Percentiles rank a stretch among this genome's conserved stretches.
Conservation (phyloP, 1,140 invertebrate species). For the Heliconius hermathena region DNA sequence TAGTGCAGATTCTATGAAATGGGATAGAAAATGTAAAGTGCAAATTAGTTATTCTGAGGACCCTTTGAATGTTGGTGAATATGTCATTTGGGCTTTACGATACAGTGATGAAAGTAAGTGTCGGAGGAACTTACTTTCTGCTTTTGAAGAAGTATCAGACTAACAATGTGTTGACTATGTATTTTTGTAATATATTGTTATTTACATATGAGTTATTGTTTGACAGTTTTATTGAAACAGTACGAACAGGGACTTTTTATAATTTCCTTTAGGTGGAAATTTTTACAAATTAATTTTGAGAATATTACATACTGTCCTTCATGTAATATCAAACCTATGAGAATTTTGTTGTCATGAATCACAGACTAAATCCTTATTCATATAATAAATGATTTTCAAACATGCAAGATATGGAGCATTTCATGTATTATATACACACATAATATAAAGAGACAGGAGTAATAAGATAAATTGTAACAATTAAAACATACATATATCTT, state of each 20-base stretch:
- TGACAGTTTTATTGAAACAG: not conserved
- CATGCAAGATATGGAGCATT: too few species aligned
- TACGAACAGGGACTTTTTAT: not conserved
- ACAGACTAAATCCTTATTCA: too few species aligned
- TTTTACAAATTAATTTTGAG: not conserved
- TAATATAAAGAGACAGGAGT: not conserved
- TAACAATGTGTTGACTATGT: slow-evolving; percentile 30
- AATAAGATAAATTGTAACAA: too few species aligned
- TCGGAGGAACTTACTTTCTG: slow-evolving; percentile 81
- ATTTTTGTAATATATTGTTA: not conserved
- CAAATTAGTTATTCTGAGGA: slow-evolving; percentile 82
- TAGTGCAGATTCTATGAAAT: slow-evolving; percentile 77
- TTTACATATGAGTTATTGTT: not conserved
- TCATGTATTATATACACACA: not conserved
- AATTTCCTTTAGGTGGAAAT: not conserved
- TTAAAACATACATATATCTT: not conserved
- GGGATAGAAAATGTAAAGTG: slow-evolving; percentile 82
- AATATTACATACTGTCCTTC: not conserved
- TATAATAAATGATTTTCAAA: too few species aligned
- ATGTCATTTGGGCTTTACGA: slow-evolving; percentile 81
- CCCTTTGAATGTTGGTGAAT: slow-evolving; percentile 79
- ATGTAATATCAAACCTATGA: too few species aligned
- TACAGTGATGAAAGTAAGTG: slow-evolving; percentile 83
- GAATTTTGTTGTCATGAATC: too few species aligned
- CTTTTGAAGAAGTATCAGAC: slow-evolving; percentile 73